Base-by-base conservation (phyloP, 2,888 invertebrate species). In the Horisme vitalbata region DNA sequence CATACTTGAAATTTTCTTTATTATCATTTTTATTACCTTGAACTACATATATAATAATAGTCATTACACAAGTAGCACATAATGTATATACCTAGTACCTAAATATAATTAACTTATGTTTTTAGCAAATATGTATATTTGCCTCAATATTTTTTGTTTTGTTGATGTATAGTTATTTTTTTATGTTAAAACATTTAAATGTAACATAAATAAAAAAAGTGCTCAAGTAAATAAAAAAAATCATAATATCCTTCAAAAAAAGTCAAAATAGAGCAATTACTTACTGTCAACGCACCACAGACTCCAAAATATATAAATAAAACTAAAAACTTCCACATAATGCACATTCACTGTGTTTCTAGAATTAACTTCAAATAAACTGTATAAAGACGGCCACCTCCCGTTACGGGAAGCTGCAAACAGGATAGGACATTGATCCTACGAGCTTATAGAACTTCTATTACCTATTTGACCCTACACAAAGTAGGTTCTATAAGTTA, bases 401-500 rank as follows among this genome's bases (percentile, higher is more conserved):
- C 45, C 48, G 58, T 69, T 65, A 68, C 61, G 60, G 65, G 71
- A 74, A 68, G 65, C 65, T 59, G 60, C 58, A 58, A 59, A 68
- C 68, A 63, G 74, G 75, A 76, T 71, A 69, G 77, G 54, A 63
- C 83, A 61, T 76, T 84, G 83, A 76, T 71, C 84, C 32, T 61
- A 53, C 45, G 60, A 51, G 34, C 41, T 41, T 5, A 24, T 39
- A 47, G n/a, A 31, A 35, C 33, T 24, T 41, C 45, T 39, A 55
- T 35, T 15, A 14, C 20, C 36, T 21, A 10, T 46, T 20, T 44
- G 41, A 31, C 50, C 50, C 38, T 48, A 51, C 46, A 48, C 33
- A 48, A 50, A 47, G 54, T 53, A 41, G 45, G 43, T 35, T 33
- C 34, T 43, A n/a, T n/a, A 35, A 36, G 38, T 27, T 9, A 32